Evolutionary conservation across 2,888 invertebrate genomes (phyloP).

Genomic region (Dolichomitus sp.): DNA sequence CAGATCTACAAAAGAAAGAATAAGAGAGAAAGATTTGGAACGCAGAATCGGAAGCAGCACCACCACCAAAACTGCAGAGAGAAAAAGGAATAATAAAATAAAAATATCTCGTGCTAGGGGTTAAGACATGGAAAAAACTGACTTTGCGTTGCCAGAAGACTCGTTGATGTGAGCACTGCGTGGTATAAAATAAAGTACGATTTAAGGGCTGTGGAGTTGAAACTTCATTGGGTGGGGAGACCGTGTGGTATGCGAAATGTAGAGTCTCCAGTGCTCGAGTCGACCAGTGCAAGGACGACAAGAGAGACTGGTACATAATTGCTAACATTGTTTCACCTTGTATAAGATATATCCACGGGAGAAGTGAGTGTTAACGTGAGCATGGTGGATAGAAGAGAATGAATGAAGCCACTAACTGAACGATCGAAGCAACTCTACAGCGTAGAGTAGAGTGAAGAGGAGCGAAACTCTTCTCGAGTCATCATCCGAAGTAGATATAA

Average conservation of each 20-base stretch:
- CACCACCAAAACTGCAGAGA: constrained; percentile 31
- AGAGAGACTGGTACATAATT: constrained; percentile 32
- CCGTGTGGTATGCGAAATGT: constrained; percentile 1
- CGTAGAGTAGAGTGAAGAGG: constrained; percentile 5
- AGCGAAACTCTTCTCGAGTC: constrained; percentile 47
- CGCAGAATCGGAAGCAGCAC: constrained; percentile 44
- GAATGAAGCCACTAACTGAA: constrained; percentile 51
- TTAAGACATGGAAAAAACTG: constrained; percentile 49
- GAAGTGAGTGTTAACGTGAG: constrained; percentile 23
- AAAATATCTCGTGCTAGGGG: constrained; percentile 31
- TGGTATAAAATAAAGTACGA: constrained; percentile 43
- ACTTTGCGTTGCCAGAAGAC: constrained; percentile 38
- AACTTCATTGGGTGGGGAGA: not conserved
- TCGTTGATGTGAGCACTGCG: constrained; percentile 24
- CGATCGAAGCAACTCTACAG: constrained; percentile 44
- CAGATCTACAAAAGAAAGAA: constrained; percentile 40
- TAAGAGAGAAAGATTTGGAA: constrained; percentile 57
- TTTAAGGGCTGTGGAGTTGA: constrained; percentile 30
- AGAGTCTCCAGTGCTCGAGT: constrained; percentile 15
- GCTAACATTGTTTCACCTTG: constrained; percentile 29
- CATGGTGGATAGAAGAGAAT: constrained; percentile 22
- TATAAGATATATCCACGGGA: constrained; percentile 11
- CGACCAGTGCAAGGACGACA: constrained; percentile 22
- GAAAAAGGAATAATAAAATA: constrained; percentile 49
- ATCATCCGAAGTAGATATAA: constrained; percentile 58